phyloP scores from a whole-genome alignment of 2,113 vertebrate genomes.

The Spea multiplicata region DNA sequence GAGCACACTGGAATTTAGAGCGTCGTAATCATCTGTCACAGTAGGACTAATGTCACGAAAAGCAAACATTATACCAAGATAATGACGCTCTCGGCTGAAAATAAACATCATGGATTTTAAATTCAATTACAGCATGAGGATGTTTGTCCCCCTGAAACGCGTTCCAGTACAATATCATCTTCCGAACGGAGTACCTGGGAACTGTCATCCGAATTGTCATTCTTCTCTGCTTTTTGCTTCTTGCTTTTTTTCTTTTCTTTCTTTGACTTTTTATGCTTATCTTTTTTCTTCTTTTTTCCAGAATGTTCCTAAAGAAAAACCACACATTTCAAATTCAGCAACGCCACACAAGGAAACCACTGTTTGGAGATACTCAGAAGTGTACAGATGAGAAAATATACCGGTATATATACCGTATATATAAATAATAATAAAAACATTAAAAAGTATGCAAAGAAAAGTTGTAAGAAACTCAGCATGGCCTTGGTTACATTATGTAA shows the following conservation, averaged over 20 bases:
- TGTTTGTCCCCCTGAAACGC: not conserved
- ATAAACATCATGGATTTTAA: not conserved
- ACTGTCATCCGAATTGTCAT: conserved; percentile 64
- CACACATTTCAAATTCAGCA: no score
- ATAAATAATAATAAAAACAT: no score
- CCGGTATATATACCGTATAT: no score
- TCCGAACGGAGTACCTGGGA: conserved; percentile 71
- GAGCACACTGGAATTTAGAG: no score
- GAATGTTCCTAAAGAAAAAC: conserved; percentile 69
- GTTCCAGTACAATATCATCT: not conserved
- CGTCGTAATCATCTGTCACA: conserved; percentile 3
- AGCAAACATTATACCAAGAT: conserved; percentile 7
- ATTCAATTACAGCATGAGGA: conserved; percentile 15
- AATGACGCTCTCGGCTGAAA: not conserved
- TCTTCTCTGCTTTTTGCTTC: conserved; percentile 69
- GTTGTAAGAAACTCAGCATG: no score
- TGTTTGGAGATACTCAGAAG: no score
- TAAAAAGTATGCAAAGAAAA: no score
- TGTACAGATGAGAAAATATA: no score
- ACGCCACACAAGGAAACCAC: no score
- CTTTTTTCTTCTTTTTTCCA: conserved; percentile 81
- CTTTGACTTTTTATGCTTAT: conserved; percentile 87
- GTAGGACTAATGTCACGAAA: conserved; percentile 28
- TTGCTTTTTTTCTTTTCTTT: conserved; percentile 81
- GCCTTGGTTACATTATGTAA: no score